These are phyloP conservation scores for Chiridota heheva DNA, from an alignment of 35 echinoderm and acorn worm species.

Conservation along the genomic window DNA sequence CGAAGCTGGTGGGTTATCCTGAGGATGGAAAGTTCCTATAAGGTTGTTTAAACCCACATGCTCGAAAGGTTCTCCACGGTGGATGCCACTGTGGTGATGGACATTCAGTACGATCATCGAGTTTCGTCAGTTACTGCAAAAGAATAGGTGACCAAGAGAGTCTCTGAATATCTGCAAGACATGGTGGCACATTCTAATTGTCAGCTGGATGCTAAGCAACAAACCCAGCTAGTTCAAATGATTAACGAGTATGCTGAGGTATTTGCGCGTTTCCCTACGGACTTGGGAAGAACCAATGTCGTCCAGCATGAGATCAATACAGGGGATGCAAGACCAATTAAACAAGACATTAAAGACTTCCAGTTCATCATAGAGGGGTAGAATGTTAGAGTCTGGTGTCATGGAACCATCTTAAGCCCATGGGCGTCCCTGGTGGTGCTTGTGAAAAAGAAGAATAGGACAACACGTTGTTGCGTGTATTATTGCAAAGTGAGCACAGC, in stretches of 20 bases:
- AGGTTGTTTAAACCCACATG: slow-evolving; percentile 10
- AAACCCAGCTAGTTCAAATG: not conserved
- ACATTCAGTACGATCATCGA: not conserved
- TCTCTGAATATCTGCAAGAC: not conserved
- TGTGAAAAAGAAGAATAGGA: slow-evolving; percentile 48
- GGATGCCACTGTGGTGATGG: not conserved
- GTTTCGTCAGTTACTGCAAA: not conserved
- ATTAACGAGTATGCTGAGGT: slow-evolving; percentile 6
- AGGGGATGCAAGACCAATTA: slow-evolving; percentile 28
- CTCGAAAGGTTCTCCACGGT: not conserved
- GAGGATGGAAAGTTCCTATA: not conserved
- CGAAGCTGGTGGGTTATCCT: slow-evolving; percentile 14
- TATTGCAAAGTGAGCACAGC: slow-evolving; percentile 40
- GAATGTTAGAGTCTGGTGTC: slow-evolving; percentile 43
- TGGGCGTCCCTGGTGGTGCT: slow-evolving; percentile 67
- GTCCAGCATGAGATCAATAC: slow-evolving; percentile 49
- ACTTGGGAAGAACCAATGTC: slow-evolving; percentile 42
- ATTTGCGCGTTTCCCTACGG: slow-evolving; percentile 9
- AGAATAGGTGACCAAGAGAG: not conserved
- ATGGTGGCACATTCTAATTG: not conserved
- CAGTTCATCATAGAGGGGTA: slow-evolving; percentile 37
- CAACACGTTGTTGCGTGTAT: slow-evolving; percentile 54
- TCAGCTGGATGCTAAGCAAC: not conserved
- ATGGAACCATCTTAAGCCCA: slow-evolving; percentile 60
- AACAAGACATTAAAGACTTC: slow-evolving; percentile 33